These are phyloP conservation scores for Drosophila nannoptera DNA, from an alignment of 1,140 invertebrate species.

Conservation along the genomic window DNA sequence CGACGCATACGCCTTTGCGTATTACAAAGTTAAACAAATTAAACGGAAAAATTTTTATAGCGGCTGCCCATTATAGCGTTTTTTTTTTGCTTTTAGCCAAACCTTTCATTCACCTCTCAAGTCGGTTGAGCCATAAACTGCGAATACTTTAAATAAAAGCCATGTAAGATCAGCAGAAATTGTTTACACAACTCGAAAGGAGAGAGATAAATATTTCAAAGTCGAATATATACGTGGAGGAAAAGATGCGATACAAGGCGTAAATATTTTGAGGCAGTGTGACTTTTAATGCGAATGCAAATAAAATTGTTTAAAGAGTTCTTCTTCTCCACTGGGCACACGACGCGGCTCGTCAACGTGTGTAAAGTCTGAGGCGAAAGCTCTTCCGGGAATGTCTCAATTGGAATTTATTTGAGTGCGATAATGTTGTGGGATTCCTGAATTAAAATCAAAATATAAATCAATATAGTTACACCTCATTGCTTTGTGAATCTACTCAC, in stretches of 20 bases:
- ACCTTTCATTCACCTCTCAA: conserved; percentile 54
- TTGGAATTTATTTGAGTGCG: too few species aligned
- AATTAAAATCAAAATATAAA: too few species aligned
- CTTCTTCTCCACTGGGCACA: conserved; percentile 3
- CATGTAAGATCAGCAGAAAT: conserved; percentile 45
- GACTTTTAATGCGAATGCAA: conserved; percentile 36
- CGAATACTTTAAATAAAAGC: conserved; percentile 19
- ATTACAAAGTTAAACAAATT: conserved; percentile 52
- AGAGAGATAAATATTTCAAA: conserved; percentile 37
- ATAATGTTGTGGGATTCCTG: too few species aligned
- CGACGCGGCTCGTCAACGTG: background rate
- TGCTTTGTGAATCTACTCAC: too few species aligned
- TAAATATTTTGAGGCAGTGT: conserved; percentile 48
- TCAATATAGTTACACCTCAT: too few species aligned
- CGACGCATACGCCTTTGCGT: conserved; percentile 38
- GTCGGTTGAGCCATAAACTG: background rate
- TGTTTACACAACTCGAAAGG: conserved; percentile 47
- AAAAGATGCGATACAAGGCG: conserved; percentile 11
- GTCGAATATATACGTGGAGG: conserved; percentile 8
- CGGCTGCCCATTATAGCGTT: conserved; percentile 13
- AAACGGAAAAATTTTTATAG: conserved; percentile 45
- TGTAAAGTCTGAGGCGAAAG: background rate
- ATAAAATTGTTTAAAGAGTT: conserved; percentile 34
- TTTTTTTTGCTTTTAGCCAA: conserved; percentile 33
- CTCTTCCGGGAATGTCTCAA: background rate